Percentiles rank a stretch among this genome's conserved stretches.
Evolutionary conservation across 1,140 invertebrate genomes (phyloP).

Genomic region (Drosophila guanche): DNA sequence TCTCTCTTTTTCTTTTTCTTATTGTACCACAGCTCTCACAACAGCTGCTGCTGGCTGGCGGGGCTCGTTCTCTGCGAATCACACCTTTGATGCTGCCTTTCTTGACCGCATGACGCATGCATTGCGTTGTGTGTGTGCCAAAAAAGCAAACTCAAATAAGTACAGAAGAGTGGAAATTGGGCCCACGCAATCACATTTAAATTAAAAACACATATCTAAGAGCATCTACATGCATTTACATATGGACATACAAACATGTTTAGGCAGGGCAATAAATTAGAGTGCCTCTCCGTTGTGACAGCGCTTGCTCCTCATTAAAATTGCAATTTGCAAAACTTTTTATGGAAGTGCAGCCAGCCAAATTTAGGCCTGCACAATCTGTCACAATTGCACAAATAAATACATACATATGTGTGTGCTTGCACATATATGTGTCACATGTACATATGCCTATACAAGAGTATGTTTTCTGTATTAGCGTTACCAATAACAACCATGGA

Average conservation of each 20-base stretch:
- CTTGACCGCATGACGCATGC: constrained; percentile 73
- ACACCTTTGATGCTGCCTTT: constrained; percentile 49
- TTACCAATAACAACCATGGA: constrained; percentile 75
- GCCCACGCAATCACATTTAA: constrained; percentile 67
- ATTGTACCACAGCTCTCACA: constrained; percentile 12
- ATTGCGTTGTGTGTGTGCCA: constrained; percentile 54
- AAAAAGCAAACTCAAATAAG: constrained; percentile 53
- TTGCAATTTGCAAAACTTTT: constrained; percentile 71
- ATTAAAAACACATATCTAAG: constrained; percentile 39
- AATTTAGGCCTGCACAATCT: constrained; percentile 65
- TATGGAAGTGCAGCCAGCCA: constrained; percentile 66
- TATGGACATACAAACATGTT: constrained; percentile 11
- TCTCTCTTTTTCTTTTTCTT: constrained; percentile 18
- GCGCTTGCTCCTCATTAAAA: constrained; percentile 41
- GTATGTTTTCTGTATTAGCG: constrained; percentile 46
- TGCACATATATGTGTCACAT: constrained; percentile 14
- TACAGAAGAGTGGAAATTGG: constrained; percentile 62
- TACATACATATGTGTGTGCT: constrained; percentile 1
- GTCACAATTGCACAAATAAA: constrained; percentile 32
- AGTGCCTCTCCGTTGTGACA: constrained; percentile 4
- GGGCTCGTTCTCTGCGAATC: constrained; percentile 7
- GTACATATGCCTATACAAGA: constrained; percentile 19
- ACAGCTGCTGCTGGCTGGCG: constrained; percentile 47
- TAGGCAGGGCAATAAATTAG: constrained; percentile 38
- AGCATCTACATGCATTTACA: no score